Evolutionary conservation across 2,888 invertebrate species (phyloP).

Genomic region (Myopa tessellatipennis): DNA sequence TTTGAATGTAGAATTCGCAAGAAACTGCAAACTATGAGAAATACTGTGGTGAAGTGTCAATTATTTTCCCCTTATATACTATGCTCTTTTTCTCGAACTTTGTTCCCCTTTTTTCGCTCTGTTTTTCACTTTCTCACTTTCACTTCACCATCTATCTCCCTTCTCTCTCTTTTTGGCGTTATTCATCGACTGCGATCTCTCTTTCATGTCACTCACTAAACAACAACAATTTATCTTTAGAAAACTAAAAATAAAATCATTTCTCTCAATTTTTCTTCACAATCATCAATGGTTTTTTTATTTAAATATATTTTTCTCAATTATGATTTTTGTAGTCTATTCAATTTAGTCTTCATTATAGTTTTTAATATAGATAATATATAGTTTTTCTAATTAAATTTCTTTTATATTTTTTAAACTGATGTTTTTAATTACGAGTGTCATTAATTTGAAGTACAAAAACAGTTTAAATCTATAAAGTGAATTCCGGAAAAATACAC

Average conservation of each 20-base stretch:
- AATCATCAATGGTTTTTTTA: too few species aligned
- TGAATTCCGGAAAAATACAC: neutral
- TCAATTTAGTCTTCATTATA: too few species aligned
- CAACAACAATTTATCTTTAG: neutral
- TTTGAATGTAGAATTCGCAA: neutral
- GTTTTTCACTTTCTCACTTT: neutral
- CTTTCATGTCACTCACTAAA: too few species aligned
- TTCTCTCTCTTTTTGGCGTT: neutral
- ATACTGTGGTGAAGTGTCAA: neutral
- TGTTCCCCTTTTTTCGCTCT: neutral
- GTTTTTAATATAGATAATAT: too few species aligned
- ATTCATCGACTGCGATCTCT: too few species aligned
- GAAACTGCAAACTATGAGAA: neutral
- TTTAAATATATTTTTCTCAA: too few species aligned
- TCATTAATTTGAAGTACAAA: neutral
- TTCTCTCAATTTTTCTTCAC: too few species aligned
- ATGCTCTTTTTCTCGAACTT: neutral
- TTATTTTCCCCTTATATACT: neutral
- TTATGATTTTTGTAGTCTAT: too few species aligned
- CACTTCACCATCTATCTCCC: neutral
- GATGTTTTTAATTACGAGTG: neutral
- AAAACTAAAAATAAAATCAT: too few species aligned
- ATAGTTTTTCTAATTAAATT: too few species aligned
- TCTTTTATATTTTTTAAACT: neutral
- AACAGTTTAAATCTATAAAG: neutral